These are phyloP conservation scores for Petrosia ficiformis DNA, from an alignment of 37 sponge, comb jelly and placozoan species.

Conservation along the genomic window DNA sequence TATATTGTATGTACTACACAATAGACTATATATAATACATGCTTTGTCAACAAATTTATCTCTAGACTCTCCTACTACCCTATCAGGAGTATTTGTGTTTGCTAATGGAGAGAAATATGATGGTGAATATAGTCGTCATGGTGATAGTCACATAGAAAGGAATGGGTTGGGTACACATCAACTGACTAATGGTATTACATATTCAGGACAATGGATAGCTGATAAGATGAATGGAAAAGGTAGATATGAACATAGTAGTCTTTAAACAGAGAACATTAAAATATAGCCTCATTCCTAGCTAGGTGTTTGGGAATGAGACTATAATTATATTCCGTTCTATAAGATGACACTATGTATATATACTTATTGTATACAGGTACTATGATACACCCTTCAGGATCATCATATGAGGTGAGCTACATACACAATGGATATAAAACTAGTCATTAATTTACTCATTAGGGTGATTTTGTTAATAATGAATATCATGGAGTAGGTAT, in stretches of 20 bases:
- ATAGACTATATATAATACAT: too few relatives aligned
- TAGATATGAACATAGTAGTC: not conserved
- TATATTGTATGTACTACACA: too few relatives aligned
- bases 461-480: slow-evolving; percentile 60
- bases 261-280: not conserved
- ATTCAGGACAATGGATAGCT: slow-evolving; percentile 54
- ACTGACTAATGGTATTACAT: slow-evolving; percentile 34
- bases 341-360: too few relatives aligned
- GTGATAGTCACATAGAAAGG: slow-evolving; percentile 30
- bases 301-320: too few relatives aligned
- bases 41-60: too few relatives aligned
- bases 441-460: not conserved
- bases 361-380: too few relatives aligned
- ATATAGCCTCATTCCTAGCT: not conserved
- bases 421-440: not conserved
- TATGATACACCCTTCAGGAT: slow-evolving; percentile 23
- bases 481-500: slow-evolving; percentile 61
- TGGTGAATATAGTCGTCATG: slow-evolving; percentile 13
- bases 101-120: slow-evolving; percentile 77
- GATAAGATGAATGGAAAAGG: slow-evolving; percentile 62
- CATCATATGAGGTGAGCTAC: slow-evolving; percentile 34
- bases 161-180: slow-evolving; percentile 58
- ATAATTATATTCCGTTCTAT: too few relatives aligned
- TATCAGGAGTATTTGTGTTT: slow-evolving; percentile 50
- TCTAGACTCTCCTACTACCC: too few relatives aligned